Evolutionary conservation across 2,888 invertebrate genomes (phyloP).

Genomic region (Chelonus formosanus): DNA sequence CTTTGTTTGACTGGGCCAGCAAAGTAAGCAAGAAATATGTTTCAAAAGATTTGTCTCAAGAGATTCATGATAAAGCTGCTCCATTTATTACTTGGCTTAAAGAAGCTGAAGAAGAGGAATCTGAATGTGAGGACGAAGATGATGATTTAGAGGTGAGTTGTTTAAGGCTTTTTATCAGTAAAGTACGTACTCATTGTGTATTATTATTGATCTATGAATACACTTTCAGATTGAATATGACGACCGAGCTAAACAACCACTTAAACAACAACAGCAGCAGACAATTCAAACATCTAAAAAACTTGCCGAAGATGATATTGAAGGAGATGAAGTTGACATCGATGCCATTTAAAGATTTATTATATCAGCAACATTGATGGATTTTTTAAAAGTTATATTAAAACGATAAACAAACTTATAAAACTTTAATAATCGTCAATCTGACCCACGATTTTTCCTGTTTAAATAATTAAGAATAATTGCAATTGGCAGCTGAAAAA

Average conservation of each 20-base stretch:
- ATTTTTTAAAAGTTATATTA: no score
- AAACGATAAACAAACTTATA: no score
- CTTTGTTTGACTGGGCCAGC: constrained; percentile 93
- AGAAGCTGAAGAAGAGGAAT: constrained; percentile 95
- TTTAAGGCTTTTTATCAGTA: background rate
- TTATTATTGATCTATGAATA: constrained; percentile 16
- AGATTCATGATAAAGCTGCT: constrained; percentile 90
- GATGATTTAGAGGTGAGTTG: constrained; percentile 72
- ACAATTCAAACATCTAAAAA: constrained; percentile 64
- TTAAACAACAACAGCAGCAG: constrained; percentile 71
- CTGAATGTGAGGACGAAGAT: constrained; percentile 79
- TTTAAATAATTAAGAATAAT: background rate
- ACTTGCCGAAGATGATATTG: constrained; percentile 72
- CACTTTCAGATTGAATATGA: constrained; percentile 81
- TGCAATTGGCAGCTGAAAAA: no score
- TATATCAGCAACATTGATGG: background rate
- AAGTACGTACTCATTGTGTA: background rate
- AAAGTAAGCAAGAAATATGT: constrained; percentile 97
- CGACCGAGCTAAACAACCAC: constrained; percentile 82
- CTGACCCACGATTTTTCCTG: no score
- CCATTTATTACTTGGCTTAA: constrained; percentile 97
- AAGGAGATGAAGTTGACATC: constrained; percentile 84
- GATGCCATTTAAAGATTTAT: constrained; percentile 80
- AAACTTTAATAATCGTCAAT: no score
- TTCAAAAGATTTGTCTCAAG: constrained; percentile 86